phyloP scores from a whole-genome alignment of 2,797 vertebrate species.

The Silurus aristotelis region DNA sequence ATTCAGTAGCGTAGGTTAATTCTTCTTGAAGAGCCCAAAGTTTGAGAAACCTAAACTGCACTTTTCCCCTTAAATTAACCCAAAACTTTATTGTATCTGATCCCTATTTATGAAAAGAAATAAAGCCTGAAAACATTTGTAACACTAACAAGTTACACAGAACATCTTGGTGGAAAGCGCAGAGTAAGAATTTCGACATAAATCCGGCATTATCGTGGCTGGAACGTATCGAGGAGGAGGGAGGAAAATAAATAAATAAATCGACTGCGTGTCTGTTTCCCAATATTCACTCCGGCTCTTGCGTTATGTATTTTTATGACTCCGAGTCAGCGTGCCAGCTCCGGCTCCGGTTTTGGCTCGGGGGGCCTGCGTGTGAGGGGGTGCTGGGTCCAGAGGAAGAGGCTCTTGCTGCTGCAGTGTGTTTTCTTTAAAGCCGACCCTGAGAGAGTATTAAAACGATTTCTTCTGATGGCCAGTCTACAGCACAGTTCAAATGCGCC shows the following conservation, averaged over 20 bases:
- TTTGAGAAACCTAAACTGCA: neutral
- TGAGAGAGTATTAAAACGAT: constrained; percentile 60
- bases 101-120: constrained; percentile 1
- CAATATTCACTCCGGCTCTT: constrained; percentile 52
- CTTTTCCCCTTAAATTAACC: neutral
- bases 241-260: neutral
- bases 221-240: constrained; percentile 40
- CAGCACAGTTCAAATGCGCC: constrained; percentile 65
- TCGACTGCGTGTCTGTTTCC: constrained; percentile 35
- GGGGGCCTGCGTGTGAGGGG: constrained; percentile 41
- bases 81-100: neutral
- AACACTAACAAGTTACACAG: constrained; percentile 29
- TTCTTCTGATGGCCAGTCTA: constrained; percentile 63
- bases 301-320: constrained; percentile 60
- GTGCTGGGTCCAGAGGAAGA: constrained; percentile 48
- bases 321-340: constrained; percentile 54
- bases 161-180: constrained; percentile 29
- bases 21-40: neutral
- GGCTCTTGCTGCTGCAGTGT: constrained; percentile 37
- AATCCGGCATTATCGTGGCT: constrained; percentile 38
- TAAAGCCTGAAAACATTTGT: constrained; percentile 20
- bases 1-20: neutral
- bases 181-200: constrained; percentile 46
- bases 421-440: constrained; percentile 60
- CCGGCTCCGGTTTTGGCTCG: constrained; percentile 31